phyloP scores from a whole-genome alignment of 2,797 vertebrate species.

The Onychomys leucogaster region DNA sequence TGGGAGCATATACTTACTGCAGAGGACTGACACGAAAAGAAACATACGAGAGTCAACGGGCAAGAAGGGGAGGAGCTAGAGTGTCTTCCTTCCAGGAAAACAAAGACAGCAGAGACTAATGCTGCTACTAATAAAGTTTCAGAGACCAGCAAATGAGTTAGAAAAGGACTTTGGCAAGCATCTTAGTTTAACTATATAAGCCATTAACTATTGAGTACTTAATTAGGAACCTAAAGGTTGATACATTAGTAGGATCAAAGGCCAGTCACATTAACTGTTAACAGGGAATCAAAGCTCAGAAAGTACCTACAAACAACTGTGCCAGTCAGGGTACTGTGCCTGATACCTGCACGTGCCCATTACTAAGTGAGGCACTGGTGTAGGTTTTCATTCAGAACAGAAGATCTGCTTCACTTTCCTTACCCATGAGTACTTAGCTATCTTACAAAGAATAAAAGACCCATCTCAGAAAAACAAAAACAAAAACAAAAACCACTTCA shows the following conservation, averaged over 20 bases:
- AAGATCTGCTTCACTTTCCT: conserved; percentile 45
- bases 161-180: conserved; percentile 7
- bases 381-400: conserved; percentile 30
- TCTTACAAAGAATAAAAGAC: conserved; percentile 56
- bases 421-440: conserved; percentile 38
- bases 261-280: conserved; percentile 39
- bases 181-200: conserved; percentile 47
- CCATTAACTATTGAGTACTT: neutral
- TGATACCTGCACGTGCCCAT: neutral
- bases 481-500: neutral
- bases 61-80: neutral
- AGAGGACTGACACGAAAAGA: conserved; percentile 11
- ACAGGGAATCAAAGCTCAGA: conserved; percentile 8
- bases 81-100: conserved; percentile 53
- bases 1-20: neutral
- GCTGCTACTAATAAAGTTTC: conserved; percentile 43
- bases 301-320: conserved; percentile 45
- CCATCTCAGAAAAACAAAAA: neutral
- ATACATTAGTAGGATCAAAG: neutral
- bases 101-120: conserved; percentile 2
- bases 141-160: conserved; percentile 44
- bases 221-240: conserved; percentile 49
- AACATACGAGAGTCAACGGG: neutral
- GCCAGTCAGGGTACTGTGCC: neutral
- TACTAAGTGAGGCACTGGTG: conserved; percentile 26